Evolutionary conservation across 2,797 vertebrate species (phyloP).

Genomic region (Platyrinchus mystaceus): DNA sequence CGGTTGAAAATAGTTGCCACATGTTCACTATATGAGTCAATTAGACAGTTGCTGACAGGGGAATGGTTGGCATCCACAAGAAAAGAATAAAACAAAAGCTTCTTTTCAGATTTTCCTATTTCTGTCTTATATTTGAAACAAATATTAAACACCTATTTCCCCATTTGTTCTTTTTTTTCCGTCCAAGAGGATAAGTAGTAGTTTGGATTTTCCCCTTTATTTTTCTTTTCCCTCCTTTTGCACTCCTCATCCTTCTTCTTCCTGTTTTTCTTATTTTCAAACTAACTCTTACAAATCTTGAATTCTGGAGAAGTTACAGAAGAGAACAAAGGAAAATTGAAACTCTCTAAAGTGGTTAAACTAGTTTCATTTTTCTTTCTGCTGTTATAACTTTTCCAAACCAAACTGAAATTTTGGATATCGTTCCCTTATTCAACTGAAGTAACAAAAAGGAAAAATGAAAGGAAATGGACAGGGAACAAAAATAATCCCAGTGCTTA

Average conservation of each 20-base stretch:
- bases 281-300: not conserved
- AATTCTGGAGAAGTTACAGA: conserved; percentile 34
- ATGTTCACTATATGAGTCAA: conserved; percentile 34
- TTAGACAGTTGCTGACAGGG: conserved; percentile 34
- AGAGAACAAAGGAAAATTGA: conserved; percentile 27
- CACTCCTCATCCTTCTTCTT: not conserved
- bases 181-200: not conserved
- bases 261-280: not conserved
- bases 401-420: conserved; percentile 48
- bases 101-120: not conserved
- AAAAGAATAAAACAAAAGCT: not conserved
- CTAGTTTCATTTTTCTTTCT: conserved; percentile 50
- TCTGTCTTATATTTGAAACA: not conserved
- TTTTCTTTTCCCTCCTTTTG: not conserved
- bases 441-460: conserved; percentile 7
- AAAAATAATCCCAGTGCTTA: not conserved
- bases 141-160: not conserved
- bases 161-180: rapidly evolving
- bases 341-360: conserved; percentile 42
- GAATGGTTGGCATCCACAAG: not conserved
- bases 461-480: not conserved
- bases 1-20: conserved; percentile 54
- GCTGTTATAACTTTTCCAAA: conserved; percentile 20
- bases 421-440: not conserved
- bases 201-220: not conserved